A percentile compares a stretch with the other conserved stretches of the same genome.
These are phyloP conservation scores for Gobiocypris rarus DNA, from an alignment of 2,113 vertebrate species.

Conservation along the genomic window DNA sequence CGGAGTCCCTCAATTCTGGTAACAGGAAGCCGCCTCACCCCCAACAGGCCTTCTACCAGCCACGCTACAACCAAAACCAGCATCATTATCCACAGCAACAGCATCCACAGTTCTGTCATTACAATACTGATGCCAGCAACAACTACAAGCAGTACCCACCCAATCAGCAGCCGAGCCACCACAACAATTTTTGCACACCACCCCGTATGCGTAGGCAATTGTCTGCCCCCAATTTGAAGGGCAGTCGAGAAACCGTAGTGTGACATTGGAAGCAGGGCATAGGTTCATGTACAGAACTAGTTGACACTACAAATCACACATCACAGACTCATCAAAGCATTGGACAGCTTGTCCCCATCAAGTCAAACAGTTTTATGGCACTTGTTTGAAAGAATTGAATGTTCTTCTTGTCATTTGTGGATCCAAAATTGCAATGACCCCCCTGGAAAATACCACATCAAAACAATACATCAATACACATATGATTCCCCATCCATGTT, in stretches of 20 bases:
- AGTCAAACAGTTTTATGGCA: conserved; percentile 60
- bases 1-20: conserved; percentile 74
- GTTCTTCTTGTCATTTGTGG: conserved; percentile 64
- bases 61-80: conserved; percentile 71
- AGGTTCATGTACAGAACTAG: conserved; percentile 51
- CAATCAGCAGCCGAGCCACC: conserved; percentile 74
- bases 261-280: conserved; percentile 69
- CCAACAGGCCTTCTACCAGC: conserved; percentile 75
- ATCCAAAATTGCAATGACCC: conserved; percentile 66
- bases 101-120: conserved; percentile 75
- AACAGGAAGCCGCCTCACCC: conserved; percentile 71
- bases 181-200: conserved; percentile 82
- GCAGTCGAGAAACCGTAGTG: conserved; percentile 90
- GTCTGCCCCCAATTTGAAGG: conserved; percentile 95
- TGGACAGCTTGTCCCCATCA: conserved; percentile 57
- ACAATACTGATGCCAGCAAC: conserved; percentile 65
- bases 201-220: conserved; percentile 93
- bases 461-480: neutral
- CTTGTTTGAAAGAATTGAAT: conserved; percentile 64
- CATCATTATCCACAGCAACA: conserved; percentile 67
- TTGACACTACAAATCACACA: conserved; percentile 74
- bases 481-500: conserved; percentile 26
- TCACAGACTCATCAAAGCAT: conserved; percentile 58
- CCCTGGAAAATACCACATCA: conserved; percentile 56
- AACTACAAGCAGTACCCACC: conserved; percentile 72